Evolutionary conservation across 2,888 invertebrate genomes (phyloP).

Genomic region (Mactromeris polynyma): DNA sequence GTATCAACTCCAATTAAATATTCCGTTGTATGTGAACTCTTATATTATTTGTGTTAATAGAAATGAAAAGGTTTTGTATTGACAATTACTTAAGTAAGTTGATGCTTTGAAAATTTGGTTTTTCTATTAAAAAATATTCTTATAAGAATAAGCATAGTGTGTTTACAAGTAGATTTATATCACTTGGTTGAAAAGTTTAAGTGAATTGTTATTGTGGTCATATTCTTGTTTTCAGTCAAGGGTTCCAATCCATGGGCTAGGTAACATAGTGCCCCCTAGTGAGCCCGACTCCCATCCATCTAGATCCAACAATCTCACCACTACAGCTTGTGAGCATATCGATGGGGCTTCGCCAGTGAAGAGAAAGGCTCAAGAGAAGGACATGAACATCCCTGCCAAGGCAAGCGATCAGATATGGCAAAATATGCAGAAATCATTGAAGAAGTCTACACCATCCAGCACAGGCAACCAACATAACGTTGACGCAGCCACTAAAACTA

Average conservation of each 20-base stretch:
- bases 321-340: slow-evolving; percentile 61
- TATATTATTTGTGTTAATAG: too few relatives aligned
- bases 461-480: slow-evolving; percentile 68
- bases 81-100: too few relatives aligned
- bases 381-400: slow-evolving; percentile 73
- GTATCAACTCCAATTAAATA: too few relatives aligned
- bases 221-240: slow-evolving; percentile 77
- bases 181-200: too few relatives aligned
- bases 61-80: too few relatives aligned
- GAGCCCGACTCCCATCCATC: slow-evolving; percentile 83
- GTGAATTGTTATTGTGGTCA: neutral
- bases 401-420: slow-evolving; percentile 76
- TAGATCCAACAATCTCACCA: slow-evolving; percentile 66
- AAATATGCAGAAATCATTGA: slow-evolving; percentile 80
- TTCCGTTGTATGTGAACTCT: too few relatives aligned
- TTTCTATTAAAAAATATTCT: too few relatives aligned
- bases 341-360: slow-evolving; percentile 52
- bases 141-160: too few relatives aligned
- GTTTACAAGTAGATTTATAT: too few relatives aligned
- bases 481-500: slow-evolving; percentile 60
- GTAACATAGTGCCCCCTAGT: slow-evolving; percentile 85
- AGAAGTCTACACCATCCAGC: slow-evolving; percentile 70
- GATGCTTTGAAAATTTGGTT: too few relatives aligned
- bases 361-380: slow-evolving; percentile 71
- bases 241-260: slow-evolving; percentile 85